phyloP scores from a whole-genome alignment of 2,888 invertebrate species.

The Clivina fossor region DNA sequence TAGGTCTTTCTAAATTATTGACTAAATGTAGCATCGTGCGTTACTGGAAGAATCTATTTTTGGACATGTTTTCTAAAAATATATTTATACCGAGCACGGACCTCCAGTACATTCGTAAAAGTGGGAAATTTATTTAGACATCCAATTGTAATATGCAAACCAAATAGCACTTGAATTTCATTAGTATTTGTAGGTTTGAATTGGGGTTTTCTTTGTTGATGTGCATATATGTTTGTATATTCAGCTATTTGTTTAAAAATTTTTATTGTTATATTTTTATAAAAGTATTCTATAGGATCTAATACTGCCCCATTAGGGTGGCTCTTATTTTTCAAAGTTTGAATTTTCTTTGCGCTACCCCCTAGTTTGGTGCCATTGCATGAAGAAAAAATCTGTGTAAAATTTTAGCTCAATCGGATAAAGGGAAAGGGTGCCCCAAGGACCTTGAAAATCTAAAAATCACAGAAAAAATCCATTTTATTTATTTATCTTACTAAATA shows the following conservation, averaged over 20 bases:
- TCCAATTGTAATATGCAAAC: constrained; percentile 21
- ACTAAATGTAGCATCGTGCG: constrained; percentile 22
- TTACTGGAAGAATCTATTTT: constrained; percentile 19
- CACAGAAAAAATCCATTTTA: too few relatives aligned
- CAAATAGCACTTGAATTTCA: constrained; percentile 18
- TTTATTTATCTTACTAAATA: too few relatives aligned
- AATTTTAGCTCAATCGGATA: too few relatives aligned
- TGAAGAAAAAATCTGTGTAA: too few relatives aligned
- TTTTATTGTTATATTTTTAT: neutral
- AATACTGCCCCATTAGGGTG: too few relatives aligned
- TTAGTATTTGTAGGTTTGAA: constrained; percentile 17
- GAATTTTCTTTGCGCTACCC: too few relatives aligned
- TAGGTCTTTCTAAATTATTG: constrained; percentile 19
- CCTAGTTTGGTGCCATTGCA: too few relatives aligned
- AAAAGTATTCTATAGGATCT: constrained; percentile 1
- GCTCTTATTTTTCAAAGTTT: too few relatives aligned
- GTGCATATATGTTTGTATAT: constrained; percentile 15
- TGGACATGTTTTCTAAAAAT: constrained; percentile 9
- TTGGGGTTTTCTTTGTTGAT: constrained; percentile 14
- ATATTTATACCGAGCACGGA: constrained; percentile 18
- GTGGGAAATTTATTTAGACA: constrained; percentile 20
- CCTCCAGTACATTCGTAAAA: constrained; percentile 12
- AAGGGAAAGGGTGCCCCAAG: too few relatives aligned
- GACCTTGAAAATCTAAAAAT: too few relatives aligned
- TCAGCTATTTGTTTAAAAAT: constrained; percentile 8